Percentiles rank a stretch among this genome's conserved stretches.
phyloP scores from a whole-genome alignment of 2,888 invertebrate genomes.

The Ophonus ardosiacus region DNA sequence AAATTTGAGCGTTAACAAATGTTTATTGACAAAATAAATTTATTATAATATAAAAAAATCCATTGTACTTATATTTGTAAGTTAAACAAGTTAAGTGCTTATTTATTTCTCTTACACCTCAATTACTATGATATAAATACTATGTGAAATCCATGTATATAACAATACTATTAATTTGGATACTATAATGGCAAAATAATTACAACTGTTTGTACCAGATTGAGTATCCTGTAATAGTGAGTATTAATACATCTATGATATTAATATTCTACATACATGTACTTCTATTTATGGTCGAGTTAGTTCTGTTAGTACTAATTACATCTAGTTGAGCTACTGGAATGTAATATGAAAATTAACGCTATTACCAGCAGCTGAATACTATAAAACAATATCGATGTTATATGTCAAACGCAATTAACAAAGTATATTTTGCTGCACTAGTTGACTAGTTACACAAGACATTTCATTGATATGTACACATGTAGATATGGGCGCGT shows the following conservation, averaged over 20 bases:
- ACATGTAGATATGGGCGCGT: slow-evolving; percentile 23
- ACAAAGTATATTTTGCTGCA: slow-evolving; percentile 23
- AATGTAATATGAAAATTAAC: slow-evolving; percentile 36
- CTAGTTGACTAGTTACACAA: slow-evolving; percentile 34
- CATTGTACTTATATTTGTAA: not conserved
- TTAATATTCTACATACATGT: slow-evolving; percentile 19
- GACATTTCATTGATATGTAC: slow-evolving; percentile 23
- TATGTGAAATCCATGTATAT: slow-evolving; percentile 32
- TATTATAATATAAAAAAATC: slow-evolving; percentile 29
- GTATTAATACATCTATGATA: slow-evolving; percentile 30
- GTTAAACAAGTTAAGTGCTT: slow-evolving; percentile 29
- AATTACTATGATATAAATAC: slow-evolving; percentile 12
- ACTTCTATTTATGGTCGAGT: slow-evolving; percentile 9
- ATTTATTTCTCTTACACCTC: not conserved
- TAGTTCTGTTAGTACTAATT: slow-evolving; percentile 46
- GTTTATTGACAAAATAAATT: slow-evolving; percentile 26
- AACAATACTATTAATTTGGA: slow-evolving; percentile 20
- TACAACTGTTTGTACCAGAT: slow-evolving; percentile 5
- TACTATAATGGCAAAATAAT: slow-evolving; percentile 19
- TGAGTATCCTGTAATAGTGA: not conserved
- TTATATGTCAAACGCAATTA: slow-evolving; percentile 24
- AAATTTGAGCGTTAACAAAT: slow-evolving; percentile 46
- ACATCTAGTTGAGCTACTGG: slow-evolving; percentile 27
- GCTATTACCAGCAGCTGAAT: slow-evolving; percentile 42
- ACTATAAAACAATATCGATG: slow-evolving; percentile 37